Evolutionary conservation across 2,797 vertebrate species (phyloP).

Genomic region (Chelmon rostratus): DNA sequence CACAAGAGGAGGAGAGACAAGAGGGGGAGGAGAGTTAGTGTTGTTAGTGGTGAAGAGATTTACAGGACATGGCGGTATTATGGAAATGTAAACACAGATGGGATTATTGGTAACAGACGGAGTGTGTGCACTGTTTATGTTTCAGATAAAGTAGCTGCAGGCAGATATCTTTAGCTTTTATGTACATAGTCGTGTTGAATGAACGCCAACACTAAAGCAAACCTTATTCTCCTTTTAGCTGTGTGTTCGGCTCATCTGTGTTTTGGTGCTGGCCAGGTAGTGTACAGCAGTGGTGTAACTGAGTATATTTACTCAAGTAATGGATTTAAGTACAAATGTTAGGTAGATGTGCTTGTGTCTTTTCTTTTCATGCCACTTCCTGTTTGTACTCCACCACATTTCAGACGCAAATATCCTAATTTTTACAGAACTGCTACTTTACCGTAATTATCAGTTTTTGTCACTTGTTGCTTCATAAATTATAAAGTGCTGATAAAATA

Average conservation of each 20-base stretch:
- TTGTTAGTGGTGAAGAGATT: conserved; percentile 17
- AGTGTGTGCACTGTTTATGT: background rate
- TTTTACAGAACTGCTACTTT: too few species aligned
- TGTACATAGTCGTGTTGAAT: background rate
- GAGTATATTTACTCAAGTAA: background rate
- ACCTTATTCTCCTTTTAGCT: background rate
- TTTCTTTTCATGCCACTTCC: background rate
- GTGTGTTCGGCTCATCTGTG: too few species aligned
- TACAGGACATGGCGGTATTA: background rate
- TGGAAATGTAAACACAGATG: background rate
- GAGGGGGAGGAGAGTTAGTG: conserved; percentile 58
- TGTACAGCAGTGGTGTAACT: background rate
- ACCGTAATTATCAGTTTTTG: too few species aligned
- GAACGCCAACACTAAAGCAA: too few species aligned
- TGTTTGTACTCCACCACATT: background rate
- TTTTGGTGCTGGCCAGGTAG: background rate
- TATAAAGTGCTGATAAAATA: too few species aligned
- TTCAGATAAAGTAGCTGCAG: background rate
- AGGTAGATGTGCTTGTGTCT: too few species aligned
- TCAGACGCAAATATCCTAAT: background rate
- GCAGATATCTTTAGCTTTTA: background rate
- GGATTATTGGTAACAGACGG: conserved; percentile 1
- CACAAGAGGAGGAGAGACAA: background rate
- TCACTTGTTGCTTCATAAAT: too few species aligned
- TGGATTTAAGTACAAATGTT: background rate